Percentiles rank a stretch among this genome's conserved stretches.
Evolutionary conservation across 1,140 invertebrate genomes (phyloP).

Genomic region (Drosophila insularis): DNA sequence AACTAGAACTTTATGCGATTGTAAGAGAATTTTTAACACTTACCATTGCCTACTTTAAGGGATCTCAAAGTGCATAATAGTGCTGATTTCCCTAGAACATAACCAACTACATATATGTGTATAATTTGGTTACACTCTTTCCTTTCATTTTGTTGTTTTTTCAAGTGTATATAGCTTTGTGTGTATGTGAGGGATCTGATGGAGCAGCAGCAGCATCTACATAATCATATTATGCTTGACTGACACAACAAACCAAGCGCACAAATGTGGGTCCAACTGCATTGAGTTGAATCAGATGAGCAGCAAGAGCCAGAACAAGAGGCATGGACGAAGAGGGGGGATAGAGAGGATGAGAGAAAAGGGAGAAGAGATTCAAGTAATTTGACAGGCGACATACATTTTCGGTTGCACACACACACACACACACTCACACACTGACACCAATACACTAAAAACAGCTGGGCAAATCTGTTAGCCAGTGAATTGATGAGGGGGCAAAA

Average conservation of each 20-base stretch:
- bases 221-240: constrained; percentile 81
- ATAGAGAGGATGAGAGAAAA: background rate
- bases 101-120: too few species aligned
- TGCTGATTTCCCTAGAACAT: too few species aligned
- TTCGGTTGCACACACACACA: constrained; percentile 48
- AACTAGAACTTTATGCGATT: too few species aligned
- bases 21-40: too few species aligned
- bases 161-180: constrained; percentile 12
- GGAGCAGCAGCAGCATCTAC: constrained; percentile 61
- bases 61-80: too few species aligned
- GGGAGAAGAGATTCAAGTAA: constrained; percentile 75
- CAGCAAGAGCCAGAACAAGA: background rate
- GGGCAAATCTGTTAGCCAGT: constrained; percentile 76
- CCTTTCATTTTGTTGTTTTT: background rate
- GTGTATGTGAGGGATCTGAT: constrained; percentile 14
- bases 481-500: constrained; percentile 76
- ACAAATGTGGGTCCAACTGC: constrained; percentile 79
- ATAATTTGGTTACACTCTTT: background rate
- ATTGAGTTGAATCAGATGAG: constrained; percentile 52
- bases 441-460: constrained; percentile 52
- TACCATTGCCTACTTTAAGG: too few species aligned
- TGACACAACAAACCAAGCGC: constrained; percentile 78
- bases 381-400: constrained; percentile 80
- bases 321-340: background rate
- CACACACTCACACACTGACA: constrained; percentile 20